A percentile compares a stretch with the other conserved stretches of the same genome.
These are phyloP conservation scores for Bellardia bayeri DNA, from an alignment of 2,888 invertebrate genomes.

Conservation along the genomic window DNA sequence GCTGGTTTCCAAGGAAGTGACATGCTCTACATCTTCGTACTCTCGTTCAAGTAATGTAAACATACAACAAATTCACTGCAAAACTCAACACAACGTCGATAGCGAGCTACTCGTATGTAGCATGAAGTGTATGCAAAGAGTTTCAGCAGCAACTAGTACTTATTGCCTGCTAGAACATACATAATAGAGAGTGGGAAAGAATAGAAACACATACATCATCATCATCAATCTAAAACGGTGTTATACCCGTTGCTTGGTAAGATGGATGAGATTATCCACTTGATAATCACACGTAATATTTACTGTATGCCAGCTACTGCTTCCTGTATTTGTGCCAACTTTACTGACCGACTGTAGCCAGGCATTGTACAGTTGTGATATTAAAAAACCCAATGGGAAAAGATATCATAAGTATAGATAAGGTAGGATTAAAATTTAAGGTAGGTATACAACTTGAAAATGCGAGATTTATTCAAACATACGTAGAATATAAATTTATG, in stretches of 20 bases:
- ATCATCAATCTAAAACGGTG: conserved; percentile 52
- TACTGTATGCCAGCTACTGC: not conserved
- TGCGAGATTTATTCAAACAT: no score
- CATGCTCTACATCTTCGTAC: not conserved
- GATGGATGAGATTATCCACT: not conserved
- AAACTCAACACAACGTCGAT: not conserved
- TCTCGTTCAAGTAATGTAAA: not conserved
- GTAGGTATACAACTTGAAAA: no score
- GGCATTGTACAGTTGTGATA: no score
- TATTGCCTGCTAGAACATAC: not conserved
- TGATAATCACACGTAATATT: not conserved
- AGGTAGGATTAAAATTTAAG: no score
- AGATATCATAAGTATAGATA: not conserved
- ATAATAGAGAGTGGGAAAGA: not conserved
- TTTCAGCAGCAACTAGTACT: not conserved
- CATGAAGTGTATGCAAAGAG: conserved; percentile 1
- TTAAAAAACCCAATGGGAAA: not conserved
- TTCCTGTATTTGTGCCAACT: not conserved
- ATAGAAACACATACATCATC: conserved; percentile 3
- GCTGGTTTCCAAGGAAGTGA: conserved; percentile 11
- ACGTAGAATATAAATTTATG: no score
- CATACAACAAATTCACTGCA: not conserved
- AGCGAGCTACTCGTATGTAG: not conserved
- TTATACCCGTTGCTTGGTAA: not conserved
- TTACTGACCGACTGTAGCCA: not conserved